Percentiles rank a stretch among this genome's conserved stretches.
Conservation (phyloP, 2,888 invertebrate genomes). For the Elmis aenea region DNA sequence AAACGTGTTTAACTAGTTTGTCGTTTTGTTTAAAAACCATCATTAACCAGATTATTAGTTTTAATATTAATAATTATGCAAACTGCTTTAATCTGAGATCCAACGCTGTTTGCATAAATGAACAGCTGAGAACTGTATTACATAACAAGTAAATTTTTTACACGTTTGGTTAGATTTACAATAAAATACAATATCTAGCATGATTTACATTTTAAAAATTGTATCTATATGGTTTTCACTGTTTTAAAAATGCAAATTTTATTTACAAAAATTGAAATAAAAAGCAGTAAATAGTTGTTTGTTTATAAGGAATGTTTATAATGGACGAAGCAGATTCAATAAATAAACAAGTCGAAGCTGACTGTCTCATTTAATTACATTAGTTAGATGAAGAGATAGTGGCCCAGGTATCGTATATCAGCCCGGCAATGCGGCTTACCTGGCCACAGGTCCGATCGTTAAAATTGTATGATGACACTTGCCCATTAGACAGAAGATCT, state of each 20-base stretch:
- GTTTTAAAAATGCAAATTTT: conserved; percentile 13
- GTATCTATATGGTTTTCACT: too few relatives aligned
- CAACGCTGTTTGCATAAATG: too few relatives aligned
- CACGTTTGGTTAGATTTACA: too few relatives aligned
- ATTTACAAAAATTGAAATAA: conserved; percentile 6
- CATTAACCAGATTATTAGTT: too few relatives aligned
- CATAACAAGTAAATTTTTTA: too few relatives aligned
- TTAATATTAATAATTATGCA: too few relatives aligned
- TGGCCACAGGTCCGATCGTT: conserved; percentile 21
- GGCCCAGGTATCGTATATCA: conserved; percentile 37
- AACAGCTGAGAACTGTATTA: too few relatives aligned
- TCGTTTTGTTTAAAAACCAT: too few relatives aligned
- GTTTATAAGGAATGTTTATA: conserved; percentile 30
- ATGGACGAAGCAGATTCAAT: conserved; percentile 22
- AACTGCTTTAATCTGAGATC: too few relatives aligned
- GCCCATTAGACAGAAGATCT: conserved; percentile 25
- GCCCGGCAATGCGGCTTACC: conserved; percentile 18
- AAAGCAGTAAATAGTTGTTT: conserved; percentile 26
- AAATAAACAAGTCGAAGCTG: conserved; percentile 32
- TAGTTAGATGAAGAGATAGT: conserved; percentile 43
- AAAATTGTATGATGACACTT: conserved; percentile 27
- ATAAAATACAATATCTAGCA: too few relatives aligned
- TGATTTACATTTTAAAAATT: too few relatives aligned
- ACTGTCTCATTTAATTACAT: conserved; percentile 46
- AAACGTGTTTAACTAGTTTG: too few relatives aligned